Base-by-base conservation (phyloP, 2,888 invertebrate genomes). In the Phortica magna region DNA sequence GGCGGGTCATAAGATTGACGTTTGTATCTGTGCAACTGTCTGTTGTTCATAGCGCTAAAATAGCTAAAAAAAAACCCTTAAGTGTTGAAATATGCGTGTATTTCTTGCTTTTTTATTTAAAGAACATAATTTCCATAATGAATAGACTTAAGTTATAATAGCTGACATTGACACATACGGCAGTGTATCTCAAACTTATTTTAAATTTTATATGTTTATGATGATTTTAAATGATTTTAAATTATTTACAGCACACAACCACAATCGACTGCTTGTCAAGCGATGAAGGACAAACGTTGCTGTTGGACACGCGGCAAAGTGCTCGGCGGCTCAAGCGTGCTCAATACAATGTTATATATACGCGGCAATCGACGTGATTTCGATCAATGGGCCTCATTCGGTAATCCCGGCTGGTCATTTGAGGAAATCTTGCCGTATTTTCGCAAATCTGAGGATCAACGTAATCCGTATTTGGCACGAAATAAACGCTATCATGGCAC, bases 291-390 rank as follows among this genome's bases (percentile, higher is more conserved):
- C 88, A 94, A 95, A 84, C 94, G 96, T 64, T 97, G 97, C 88
- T 95, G 95, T 86, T 98, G 97, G 97, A 97, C 98, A 0, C 94
- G 97, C 77, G 98, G 98, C 70, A 97, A 97, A 92, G 95, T 96
- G 0, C 92, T 98, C 0, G 98, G 97, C 0, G 98, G 98, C 0
- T 96, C 96, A 5, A 96, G 96, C 57, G 96, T 97, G 0, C 93
- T 98, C 0, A 98, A 98, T 89, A 96, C 96, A 1, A 98, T 98
- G 98, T 93, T 98, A 0, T 98, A 98, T 90, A 95, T 98, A 64
- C 93, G 98, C 79, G 98, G 98, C 0, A 98, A 98, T 91, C 94
- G 94, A 76, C 93, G 96, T 0, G 98, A 98, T 91, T 98, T 94
- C 89, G 96, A 98, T 90, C 94, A 95, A 74, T 98, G 98, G 98